phyloP scores from a whole-genome alignment of 2,113 vertebrate genomes.

The Struthidea cinerea region DNA sequence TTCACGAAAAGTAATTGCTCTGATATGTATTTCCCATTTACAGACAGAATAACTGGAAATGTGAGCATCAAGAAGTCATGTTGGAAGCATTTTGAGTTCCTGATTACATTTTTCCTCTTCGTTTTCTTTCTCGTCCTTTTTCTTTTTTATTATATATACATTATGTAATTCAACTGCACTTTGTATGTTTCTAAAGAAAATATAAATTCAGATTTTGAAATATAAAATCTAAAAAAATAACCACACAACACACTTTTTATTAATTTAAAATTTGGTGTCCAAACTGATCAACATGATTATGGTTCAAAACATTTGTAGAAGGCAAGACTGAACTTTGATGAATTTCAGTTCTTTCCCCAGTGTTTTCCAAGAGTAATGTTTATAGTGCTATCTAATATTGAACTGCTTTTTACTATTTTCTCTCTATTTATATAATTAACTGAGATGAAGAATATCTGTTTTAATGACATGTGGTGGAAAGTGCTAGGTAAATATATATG shows the following conservation, averaged over 20 bases:
- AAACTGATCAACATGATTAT: not conserved
- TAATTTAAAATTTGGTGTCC: not conserved
- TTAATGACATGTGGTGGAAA: not conserved
- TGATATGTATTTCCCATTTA: not conserved
- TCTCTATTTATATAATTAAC: not conserved
- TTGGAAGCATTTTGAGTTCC: not conserved
- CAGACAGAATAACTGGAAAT: not conserved
- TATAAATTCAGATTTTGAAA: not conserved
- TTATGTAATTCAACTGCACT: not conserved
- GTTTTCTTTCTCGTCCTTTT: not conserved
- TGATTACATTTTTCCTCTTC: not conserved
- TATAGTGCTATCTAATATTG: not conserved
- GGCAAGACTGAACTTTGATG: not conserved
- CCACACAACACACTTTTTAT: not conserved
- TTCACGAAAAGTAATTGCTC: not conserved
- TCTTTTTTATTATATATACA: not conserved
- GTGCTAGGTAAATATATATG: not conserved
- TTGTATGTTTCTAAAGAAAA: not conserved
- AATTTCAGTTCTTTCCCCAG: not conserved
- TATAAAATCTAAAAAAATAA: not conserved
- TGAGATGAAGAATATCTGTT: not conserved
- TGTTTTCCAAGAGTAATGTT: not conserved
- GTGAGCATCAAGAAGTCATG: not conserved
- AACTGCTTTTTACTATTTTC: not conserved
- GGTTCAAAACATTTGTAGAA: not conserved